Conservation (phyloP, 2,113 vertebrate species). For the Pluvianellus socialis region DNA sequence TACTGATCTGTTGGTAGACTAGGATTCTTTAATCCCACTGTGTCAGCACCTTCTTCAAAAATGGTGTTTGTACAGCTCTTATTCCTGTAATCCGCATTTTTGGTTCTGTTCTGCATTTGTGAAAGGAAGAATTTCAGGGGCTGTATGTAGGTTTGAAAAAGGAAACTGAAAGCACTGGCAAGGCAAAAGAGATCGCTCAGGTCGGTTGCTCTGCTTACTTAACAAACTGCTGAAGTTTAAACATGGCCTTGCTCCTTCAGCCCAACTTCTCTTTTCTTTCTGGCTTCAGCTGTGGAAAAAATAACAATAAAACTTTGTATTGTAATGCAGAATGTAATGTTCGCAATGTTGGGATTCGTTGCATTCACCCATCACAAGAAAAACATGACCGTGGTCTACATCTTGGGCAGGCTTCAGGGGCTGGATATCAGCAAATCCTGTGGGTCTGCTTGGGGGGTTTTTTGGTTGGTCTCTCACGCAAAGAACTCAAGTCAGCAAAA, state of each 20-base stretch:
- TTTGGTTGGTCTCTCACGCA: not conserved
- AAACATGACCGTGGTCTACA: not conserved
- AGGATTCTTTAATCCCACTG: not conserved
- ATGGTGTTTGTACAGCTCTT: not conserved
- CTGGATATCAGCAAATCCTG: not conserved
- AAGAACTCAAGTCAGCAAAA: not conserved
- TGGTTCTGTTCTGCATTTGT: not conserved
- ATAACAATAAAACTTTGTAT: not conserved
- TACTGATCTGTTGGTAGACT: not conserved
- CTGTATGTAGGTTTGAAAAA: not conserved
- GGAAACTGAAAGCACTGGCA: not conserved
- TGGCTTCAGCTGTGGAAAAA: constrained; percentile 14
- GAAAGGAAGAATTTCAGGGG: not conserved
- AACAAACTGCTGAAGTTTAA: not conserved
- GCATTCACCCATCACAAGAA: not conserved
- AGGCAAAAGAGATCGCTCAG: not conserved
- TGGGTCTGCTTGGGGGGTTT: not conserved
- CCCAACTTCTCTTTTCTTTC: not conserved
- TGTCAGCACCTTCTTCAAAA: not conserved
- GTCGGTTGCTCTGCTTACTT: not conserved
- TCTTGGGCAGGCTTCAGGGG: not conserved
- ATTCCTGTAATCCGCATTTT: not conserved
- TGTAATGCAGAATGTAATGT: not conserved
- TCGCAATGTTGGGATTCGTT: not conserved
- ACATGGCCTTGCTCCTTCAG: not conserved